Evolutionary conservation across 2,113 vertebrate species (phyloP).

Genomic region (Phylloscopus whistleri): DNA sequence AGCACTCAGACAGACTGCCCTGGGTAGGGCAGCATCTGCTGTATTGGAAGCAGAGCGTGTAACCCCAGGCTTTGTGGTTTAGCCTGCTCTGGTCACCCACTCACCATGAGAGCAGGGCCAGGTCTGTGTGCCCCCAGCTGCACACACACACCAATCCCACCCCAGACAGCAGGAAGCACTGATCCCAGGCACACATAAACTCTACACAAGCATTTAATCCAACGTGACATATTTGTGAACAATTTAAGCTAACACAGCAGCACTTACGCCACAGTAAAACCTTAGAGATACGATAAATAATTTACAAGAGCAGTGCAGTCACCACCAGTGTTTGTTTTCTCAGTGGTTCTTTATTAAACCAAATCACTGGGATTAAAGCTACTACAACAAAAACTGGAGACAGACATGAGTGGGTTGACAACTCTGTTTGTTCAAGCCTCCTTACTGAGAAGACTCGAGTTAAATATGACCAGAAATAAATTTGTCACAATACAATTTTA

Average conservation of each 20-base stretch:
- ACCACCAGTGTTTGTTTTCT: constrained; percentile 54
- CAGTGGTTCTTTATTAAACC: constrained; percentile 55
- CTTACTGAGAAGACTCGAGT: constrained; percentile 20
- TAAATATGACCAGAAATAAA: constrained; percentile 69
- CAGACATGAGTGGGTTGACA: constrained; percentile 60
- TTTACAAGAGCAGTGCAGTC: constrained; percentile 24
- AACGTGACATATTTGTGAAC: constrained; percentile 4
- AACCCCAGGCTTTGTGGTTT: neutral
- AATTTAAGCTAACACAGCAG: constrained; percentile 37
- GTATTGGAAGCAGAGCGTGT: accelerated
- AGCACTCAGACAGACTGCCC: neutral
- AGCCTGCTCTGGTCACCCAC: neutral
- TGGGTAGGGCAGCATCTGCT: neutral
- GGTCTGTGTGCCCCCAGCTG: neutral
- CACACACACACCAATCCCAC: neutral
- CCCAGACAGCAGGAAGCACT: neutral
- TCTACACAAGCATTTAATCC: neutral
- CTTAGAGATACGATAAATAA: constrained; percentile 52
- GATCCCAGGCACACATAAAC: neutral
- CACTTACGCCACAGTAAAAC: neutral
- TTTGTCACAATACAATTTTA: constrained; percentile 61
- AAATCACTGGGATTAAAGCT: constrained; percentile 52
- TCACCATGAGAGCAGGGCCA: neutral
- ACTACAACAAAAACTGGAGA: constrained; percentile 52
- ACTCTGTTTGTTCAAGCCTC: constrained; percentile 54